These are phyloP conservation scores for Callimico goeldii DNA, from an alignment of 2,797 vertebrate genomes.

Conservation along the genomic window DNA sequence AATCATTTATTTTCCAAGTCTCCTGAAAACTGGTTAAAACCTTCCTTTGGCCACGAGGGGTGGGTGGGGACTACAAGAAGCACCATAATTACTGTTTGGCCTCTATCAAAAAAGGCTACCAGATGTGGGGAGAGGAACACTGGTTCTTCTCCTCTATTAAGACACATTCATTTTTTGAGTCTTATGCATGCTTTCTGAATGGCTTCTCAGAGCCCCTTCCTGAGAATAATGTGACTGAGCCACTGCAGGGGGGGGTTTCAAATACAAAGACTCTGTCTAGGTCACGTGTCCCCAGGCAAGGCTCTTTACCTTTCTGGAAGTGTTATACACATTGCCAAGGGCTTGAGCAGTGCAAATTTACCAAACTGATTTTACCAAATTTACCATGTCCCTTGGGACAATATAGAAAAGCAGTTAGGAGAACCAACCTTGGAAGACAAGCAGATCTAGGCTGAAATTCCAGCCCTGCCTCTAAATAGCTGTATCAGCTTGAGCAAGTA, in stretches of 20 bases:
- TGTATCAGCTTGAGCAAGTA: not conserved
- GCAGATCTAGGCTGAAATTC: not conserved
- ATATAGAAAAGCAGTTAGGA: not conserved
- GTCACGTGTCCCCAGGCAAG: not conserved
- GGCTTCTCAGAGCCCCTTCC: not conserved
- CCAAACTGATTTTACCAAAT: not conserved
- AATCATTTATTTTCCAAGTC: constrained; percentile 58
- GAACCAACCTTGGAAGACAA: not conserved
- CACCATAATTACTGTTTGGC: constrained; percentile 63
- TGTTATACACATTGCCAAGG: not conserved
- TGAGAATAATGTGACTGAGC: not conserved
- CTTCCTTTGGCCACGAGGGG: not conserved
- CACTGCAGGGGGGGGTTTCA: not conserved
- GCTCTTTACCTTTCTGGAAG: not conserved
- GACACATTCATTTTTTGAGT: not conserved
- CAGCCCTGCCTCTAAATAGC: not conserved
- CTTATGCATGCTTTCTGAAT: not conserved
- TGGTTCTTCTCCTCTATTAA: constrained; percentile 63
- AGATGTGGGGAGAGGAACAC: constrained; percentile 55
- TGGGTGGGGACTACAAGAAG: constrained; percentile 60
- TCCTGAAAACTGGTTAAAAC: constrained; percentile 55
- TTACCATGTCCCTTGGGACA: not conserved
- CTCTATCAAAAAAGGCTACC: constrained; percentile 58
- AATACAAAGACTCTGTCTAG: not conserved
- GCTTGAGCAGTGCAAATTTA: not conserved